Evolutionary conservation across 2,888 invertebrate genomes (phyloP), one percentile per base, ranked within the genome.

Genomic region (Chesias legatella): DNA sequence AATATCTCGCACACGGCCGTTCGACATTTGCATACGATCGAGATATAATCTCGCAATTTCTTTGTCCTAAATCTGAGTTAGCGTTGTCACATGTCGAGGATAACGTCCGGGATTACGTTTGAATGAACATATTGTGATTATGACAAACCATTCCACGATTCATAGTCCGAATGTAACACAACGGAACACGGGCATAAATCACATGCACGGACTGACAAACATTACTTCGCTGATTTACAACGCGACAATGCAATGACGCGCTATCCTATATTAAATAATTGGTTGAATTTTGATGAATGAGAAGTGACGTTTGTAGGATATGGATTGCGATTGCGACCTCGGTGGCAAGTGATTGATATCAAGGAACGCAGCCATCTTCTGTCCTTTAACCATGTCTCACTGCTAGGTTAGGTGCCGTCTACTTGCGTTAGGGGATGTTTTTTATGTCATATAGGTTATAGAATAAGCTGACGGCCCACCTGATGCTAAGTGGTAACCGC

Each of bases 241-340:
- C 32, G 42, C 41, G 44, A 36, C 51, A 47, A 56, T 48, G 51
- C 49, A 17, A 17, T 17, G 13, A 36, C 33, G 36, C 26, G 42
- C 53, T 53, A 49, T 52, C 27, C 40, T 52, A 40, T 53, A 66
- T 68, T 62, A 60, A 57, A 65, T 60, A 63, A 70, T 63, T 60
- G 64, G 51, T 50, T 56, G 65, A 58, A 64, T 66, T 59, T 67
- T 63, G 63, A 71, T 69, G 62, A 67, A 69, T 71, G 62, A 64
- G 67, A 58, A 66, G 52, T 58, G 67, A 59, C 66, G 53, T 44
- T 34, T 33, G 33, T 33, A 24, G 43, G 48, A 49, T 47, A 37
- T 22, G 2, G 22, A 3, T 3, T 23, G 37, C 13, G 9, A 7
- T 10, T 8, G n/a, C 22, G 10, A 25, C 6, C 10, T 4, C 22